Evolutionary conservation across 37 sponge, comb jelly and placozoan species (phyloP).

Genomic region (Dysidea cf. avara): DNA sequence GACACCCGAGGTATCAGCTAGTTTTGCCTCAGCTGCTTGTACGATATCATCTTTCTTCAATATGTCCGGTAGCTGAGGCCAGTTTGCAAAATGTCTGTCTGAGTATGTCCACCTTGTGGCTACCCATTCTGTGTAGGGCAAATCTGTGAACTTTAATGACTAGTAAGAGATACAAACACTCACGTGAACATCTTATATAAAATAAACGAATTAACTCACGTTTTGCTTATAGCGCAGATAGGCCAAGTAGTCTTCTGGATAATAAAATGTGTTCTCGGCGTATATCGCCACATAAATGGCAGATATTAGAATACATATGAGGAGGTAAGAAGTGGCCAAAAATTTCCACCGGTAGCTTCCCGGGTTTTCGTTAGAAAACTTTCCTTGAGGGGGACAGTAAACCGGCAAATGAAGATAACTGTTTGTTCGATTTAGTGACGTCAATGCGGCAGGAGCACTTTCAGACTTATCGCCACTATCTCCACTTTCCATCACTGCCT

Average conservation of each 20-base stretch:
- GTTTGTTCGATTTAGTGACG: no score
- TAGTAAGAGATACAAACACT: neutral
- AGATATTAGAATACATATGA: conserved; percentile 53
- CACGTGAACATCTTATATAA: neutral
- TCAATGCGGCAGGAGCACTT: no score
- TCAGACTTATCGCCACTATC: no score
- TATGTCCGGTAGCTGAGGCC: conserved; percentile 58
- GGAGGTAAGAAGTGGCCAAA: conserved; percentile 43
- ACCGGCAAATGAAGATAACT: no score
- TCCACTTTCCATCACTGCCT: no score
- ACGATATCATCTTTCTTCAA: conserved; percentile 26
- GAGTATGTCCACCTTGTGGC: conserved; percentile 62
- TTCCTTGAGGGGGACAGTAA: no score
- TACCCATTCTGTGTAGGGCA: conserved; percentile 80
- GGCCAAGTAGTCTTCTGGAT: neutral
- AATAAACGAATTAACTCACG: neutral
- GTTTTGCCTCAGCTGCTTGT: conserved; percentile 30
- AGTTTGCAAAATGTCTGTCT: conserved; percentile 45
- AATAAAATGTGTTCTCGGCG: conserved; percentile 41
- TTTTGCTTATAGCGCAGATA: neutral
- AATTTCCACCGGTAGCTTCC: conserved; percentile 16
- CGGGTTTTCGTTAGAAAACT: no score
- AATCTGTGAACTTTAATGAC: conserved; percentile 42
- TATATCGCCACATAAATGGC: conserved; percentile 71
- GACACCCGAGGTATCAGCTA: conserved; percentile 23